Evolutionary conservation across 2,113 vertebrate species (phyloP).

Genomic region (Casuarius casuarius): DNA sequence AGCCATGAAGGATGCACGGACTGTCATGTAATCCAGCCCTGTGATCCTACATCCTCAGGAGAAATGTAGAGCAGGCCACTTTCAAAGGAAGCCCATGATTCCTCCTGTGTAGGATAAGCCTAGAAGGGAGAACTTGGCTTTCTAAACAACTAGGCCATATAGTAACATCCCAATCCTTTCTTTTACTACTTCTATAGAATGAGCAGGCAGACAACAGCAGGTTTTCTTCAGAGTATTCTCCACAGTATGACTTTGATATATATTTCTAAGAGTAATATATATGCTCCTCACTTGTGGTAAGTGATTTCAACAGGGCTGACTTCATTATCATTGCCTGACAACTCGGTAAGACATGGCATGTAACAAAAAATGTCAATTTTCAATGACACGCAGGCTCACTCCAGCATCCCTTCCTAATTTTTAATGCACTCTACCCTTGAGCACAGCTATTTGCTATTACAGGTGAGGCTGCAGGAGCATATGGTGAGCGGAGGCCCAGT

Average conservation of each 20-base stretch:
- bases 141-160: neutral
- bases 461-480: constrained; percentile 32
- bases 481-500: constrained; percentile 9
- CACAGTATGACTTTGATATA: neutral
- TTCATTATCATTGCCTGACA: neutral
- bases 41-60: neutral
- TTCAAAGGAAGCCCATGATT: neutral
- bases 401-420: constrained; percentile 29
- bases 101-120: neutral
- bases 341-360: neutral
- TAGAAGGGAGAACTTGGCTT: neutral
- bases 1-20: neutral
- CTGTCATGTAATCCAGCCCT: neutral
- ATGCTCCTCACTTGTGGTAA: neutral
- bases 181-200: neutral
- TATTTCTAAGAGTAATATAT: neutral
- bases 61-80: neutral
- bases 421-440: neutral
- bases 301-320: neutral
- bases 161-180: neutral
- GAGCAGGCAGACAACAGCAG: neutral
- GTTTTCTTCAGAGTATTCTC: constrained; percentile 1
- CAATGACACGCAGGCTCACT: neutral
- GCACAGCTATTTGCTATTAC: neutral
- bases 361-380: constrained; percentile 18